Conservation (phyloP, 2,113 vertebrate genomes). For the Myrmecophaga tridactyla region DNA sequence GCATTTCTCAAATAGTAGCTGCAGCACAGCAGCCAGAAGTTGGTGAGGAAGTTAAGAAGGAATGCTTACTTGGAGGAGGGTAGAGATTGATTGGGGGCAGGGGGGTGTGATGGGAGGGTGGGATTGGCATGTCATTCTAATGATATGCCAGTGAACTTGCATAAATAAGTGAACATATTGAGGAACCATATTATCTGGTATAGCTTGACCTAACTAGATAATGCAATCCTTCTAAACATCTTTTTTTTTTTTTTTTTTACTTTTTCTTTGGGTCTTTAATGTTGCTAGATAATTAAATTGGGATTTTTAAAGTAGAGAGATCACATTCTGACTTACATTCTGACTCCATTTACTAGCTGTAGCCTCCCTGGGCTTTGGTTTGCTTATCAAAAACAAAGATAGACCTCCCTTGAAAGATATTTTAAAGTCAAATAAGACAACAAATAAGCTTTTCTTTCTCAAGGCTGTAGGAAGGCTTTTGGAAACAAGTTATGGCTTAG, state of each 20-base stretch:
- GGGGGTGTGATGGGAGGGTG: too few species aligned
- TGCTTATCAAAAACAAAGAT: background rate
- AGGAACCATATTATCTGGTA: too few species aligned
- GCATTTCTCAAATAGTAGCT: background rate
- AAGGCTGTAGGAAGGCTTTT: background rate
- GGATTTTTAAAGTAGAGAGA: background rate
- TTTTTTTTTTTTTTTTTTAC: too few species aligned
- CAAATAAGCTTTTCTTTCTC: background rate
- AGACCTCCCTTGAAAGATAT: background rate
- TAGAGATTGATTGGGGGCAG: too few species aligned
- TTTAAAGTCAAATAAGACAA: background rate
- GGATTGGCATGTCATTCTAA: background rate
- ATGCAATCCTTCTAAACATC: too few species aligned
- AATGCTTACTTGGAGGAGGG: background rate
- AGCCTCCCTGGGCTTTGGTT: background rate
- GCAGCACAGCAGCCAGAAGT: background rate
- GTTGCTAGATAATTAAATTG: background rate
- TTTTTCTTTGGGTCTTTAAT: background rate
- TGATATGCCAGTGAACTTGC: too few species aligned
- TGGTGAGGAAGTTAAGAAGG: background rate
- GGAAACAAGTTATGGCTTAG: background rate
- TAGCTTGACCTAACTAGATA: too few species aligned
- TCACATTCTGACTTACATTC: background rate
- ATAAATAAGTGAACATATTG: too few species aligned
- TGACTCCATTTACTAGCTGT: background rate